These are phyloP conservation scores for Phrynosoma blainvillii DNA, from an alignment of 2,113 vertebrate species.

Conservation along the genomic window DNA sequence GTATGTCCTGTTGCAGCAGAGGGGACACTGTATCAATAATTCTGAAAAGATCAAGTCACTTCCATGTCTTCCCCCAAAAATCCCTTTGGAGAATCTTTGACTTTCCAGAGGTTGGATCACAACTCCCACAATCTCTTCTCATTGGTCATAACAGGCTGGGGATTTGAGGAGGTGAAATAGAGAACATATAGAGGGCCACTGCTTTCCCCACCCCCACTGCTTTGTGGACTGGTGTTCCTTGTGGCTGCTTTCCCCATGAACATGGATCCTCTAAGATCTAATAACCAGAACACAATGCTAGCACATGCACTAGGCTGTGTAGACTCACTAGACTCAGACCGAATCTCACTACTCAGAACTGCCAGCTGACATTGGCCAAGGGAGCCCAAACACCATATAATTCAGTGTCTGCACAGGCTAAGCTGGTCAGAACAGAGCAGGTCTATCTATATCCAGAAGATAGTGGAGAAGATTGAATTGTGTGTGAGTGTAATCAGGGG, in stretches of 20 bases:
- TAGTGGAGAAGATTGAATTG: not conserved
- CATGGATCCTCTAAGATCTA: not conserved
- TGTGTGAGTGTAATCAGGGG: not conserved
- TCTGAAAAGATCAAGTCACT: not conserved
- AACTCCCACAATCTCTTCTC: not conserved
- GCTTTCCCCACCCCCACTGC: no score
- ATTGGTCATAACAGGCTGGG: not conserved
- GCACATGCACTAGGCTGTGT: not conserved
- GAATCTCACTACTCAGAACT: not conserved
- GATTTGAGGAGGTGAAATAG: not conserved
- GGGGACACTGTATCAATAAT: not conserved
- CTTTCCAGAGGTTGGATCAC: not conserved
- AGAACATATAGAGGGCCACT: not conserved
- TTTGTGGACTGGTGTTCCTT: not conserved
- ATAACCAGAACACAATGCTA: not conserved
- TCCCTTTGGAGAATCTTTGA: not conserved
- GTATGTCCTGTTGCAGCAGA: conserved; percentile 13
- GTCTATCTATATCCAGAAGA: not conserved
- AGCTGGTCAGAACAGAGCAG: not conserved
- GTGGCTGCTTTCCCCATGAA: not conserved
- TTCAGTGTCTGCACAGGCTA: not conserved
- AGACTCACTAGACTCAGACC: not conserved
- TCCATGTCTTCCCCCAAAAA: not conserved
- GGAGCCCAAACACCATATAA: not conserved
- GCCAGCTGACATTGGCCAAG: not conserved